A percentile compares a stretch with the other conserved stretches of the same genome.
These are phyloP conservation scores for Nebria salina DNA, from an alignment of 2,888 invertebrate species.

Conservation along the genomic window DNA sequence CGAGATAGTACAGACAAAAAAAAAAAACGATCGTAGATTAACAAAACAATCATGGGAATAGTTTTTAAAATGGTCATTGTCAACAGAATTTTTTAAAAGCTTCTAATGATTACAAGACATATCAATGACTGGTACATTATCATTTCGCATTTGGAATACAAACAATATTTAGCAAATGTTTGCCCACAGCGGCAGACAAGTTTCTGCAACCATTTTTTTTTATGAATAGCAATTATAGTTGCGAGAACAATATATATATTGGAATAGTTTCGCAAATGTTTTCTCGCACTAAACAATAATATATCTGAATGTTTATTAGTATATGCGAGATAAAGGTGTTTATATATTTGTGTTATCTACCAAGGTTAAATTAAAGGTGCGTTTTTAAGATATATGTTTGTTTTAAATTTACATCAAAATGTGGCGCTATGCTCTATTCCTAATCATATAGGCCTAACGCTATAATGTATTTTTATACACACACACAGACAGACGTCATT, in stretches of 20 bases:
- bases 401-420: too few relatives aligned
- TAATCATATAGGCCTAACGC: too few relatives aligned
- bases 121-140: too few relatives aligned
- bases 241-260: not conserved
- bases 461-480: too few relatives aligned
- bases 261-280: not conserved
- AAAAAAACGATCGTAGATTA: slow-evolving; percentile 19
- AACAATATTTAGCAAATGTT: too few relatives aligned
- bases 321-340: not conserved
- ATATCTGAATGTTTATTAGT: not conserved
- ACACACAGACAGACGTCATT: too few relatives aligned
- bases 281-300: not conserved
- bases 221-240: not conserved
- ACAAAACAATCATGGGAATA: slow-evolving; percentile 26
- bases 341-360: not conserved
- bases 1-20: slow-evolving; percentile 5
- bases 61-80: slow-evolving; percentile 10
- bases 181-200: too few relatives aligned
- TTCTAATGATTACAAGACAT: not conserved
- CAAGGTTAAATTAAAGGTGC: slow-evolving; percentile 1
- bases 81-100: slow-evolving; percentile 3
- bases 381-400: not conserved
- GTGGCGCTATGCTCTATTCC: too few relatives aligned
- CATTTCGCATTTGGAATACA: too few relatives aligned
- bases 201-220: not conserved